Conservation (phyloP, 2,888 invertebrate genomes). For the Ophion ventricosus region DNA sequence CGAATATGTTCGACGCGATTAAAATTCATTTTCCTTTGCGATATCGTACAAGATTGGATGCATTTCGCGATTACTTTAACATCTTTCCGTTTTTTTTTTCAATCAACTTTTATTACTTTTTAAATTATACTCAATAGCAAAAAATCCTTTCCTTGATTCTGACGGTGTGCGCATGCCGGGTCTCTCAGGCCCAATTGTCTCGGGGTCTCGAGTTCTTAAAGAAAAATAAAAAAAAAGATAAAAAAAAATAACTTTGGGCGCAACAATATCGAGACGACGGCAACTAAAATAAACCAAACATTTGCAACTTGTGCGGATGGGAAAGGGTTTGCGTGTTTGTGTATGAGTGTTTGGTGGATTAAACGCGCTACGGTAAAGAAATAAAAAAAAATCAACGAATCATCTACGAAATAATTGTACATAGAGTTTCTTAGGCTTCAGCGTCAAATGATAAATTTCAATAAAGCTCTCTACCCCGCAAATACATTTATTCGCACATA, state of each 20-base stretch:
- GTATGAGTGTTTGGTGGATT: conserved; percentile 79
- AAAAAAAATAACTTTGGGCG: conserved; percentile 56
- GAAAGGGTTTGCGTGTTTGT: conserved; percentile 37
- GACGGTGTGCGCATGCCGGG: conserved; percentile 78
- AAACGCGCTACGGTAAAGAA: conserved; percentile 75
- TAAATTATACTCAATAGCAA: conserved; percentile 80
- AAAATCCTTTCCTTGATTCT: conserved; percentile 78
- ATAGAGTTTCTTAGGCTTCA: conserved; percentile 60
- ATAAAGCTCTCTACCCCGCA: conserved; percentile 88
- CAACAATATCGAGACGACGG: conserved; percentile 47
- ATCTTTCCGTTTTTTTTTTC: conserved; percentile 17
- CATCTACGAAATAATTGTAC: conserved; percentile 76
- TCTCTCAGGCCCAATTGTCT: conserved; percentile 77
- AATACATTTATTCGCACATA: conserved; percentile 82
- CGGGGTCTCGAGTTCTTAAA: conserved; percentile 81
- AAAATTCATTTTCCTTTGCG: conserved; percentile 50
- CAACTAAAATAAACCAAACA: conserved; percentile 52
- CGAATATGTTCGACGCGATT: conserved; percentile 26
- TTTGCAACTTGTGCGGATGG: conserved; percentile 52
- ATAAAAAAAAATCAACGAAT: conserved; percentile 56
- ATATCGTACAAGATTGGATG: conserved; percentile 42
- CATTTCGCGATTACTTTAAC: conserved; percentile 28
- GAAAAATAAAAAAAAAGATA: conserved; percentile 72
- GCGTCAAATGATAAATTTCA: conserved; percentile 79
- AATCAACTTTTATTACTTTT: conserved; percentile 33